A percentile compares a stretch with the other conserved stretches of the same genome.
Conservation (phyloP, 2,888 invertebrate genomes). For the Xanthia togata region DNA sequence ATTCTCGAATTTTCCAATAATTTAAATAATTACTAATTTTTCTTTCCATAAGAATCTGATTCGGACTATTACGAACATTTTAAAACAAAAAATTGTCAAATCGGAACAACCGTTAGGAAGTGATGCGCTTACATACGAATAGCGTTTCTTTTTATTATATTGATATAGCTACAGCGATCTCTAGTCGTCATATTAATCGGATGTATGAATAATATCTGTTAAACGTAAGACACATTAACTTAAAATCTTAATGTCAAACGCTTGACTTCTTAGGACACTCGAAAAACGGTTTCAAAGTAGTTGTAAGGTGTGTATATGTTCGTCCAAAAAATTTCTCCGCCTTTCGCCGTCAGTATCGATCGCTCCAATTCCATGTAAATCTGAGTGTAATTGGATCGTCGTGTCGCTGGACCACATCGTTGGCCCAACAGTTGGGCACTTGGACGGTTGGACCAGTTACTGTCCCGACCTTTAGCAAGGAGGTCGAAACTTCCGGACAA, state of each 20-base stretch:
- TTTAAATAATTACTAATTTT: too few species aligned
- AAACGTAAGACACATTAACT: not conserved
- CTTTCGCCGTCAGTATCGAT: conserved; percentile 50
- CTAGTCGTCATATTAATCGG: not conserved
- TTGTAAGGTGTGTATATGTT: not conserved
- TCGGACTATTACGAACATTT: too few species aligned
- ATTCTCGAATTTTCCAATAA: too few species aligned
- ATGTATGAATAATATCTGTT: not conserved
- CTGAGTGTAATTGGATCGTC: conserved; percentile 57
- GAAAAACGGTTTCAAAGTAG: not conserved
- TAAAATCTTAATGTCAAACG: not conserved
- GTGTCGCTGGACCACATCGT: conserved; percentile 45
- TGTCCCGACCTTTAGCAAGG: conserved; percentile 78
- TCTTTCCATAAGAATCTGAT: too few species aligned
- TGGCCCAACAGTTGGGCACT: conserved; percentile 58
- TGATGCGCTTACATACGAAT: too few species aligned
- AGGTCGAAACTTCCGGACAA: conserved; percentile 73
- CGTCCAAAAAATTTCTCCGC: conserved; percentile 55
- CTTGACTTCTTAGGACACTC: not conserved
- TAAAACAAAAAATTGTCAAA: too few species aligned
- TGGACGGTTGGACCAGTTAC: conserved; percentile 41
- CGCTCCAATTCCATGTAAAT: conserved; percentile 68
- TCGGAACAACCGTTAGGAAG: too few species aligned
- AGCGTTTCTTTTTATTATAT: too few species aligned
- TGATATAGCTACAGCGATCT: not conserved